Evolutionary conservation across 2,113 vertebrate species (phyloP).

Genomic region (Spea multiplicata): DNA sequence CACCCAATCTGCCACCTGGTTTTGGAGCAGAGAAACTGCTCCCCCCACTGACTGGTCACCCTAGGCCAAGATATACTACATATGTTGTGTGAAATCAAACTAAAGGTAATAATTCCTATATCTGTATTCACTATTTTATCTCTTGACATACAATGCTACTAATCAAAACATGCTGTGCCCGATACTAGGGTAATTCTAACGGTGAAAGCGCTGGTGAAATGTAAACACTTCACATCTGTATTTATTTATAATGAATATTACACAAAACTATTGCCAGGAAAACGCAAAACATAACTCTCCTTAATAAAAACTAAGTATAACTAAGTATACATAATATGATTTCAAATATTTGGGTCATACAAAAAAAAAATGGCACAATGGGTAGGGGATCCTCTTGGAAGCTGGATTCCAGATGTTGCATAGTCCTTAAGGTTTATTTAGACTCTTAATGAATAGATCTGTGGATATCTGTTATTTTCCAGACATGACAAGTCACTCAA

Average conservation of each 20-base stretch:
- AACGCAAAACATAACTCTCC: slow-evolving; percentile 30
- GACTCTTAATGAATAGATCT: background rate
- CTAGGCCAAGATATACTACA: too few relatives aligned
- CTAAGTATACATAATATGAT: slow-evolving; percentile 27
- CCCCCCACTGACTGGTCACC: too few relatives aligned
- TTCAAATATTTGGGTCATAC: slow-evolving; percentile 31
- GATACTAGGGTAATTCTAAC: slow-evolving; percentile 27
- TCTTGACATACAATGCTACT: slow-evolving; percentile 23
- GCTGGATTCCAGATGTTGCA: background rate
- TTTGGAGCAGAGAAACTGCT: too few relatives aligned
- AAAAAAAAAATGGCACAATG: slow-evolving; percentile 40
- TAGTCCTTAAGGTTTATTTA: background rate
- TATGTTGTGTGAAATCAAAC: too few relatives aligned
- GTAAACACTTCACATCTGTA: slow-evolving; percentile 43
- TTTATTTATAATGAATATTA: slow-evolving; percentile 42
- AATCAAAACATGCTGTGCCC: slow-evolving; percentile 35
- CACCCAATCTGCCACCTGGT: too few relatives aligned
- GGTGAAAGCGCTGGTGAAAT: slow-evolving; percentile 36
- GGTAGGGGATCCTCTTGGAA: slow-evolving; percentile 35
- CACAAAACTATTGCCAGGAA: slow-evolving; percentile 40
- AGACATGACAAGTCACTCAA: too few relatives aligned
- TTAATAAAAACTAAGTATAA: slow-evolving; percentile 30
- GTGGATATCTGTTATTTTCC: too few relatives aligned
- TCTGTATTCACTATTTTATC: slow-evolving; percentile 5
- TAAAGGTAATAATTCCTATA: slow-evolving; percentile 10